These are phyloP conservation scores for Dynastes maya DNA, from an alignment of 2,888 invertebrate genomes.

Conservation along the genomic window DNA sequence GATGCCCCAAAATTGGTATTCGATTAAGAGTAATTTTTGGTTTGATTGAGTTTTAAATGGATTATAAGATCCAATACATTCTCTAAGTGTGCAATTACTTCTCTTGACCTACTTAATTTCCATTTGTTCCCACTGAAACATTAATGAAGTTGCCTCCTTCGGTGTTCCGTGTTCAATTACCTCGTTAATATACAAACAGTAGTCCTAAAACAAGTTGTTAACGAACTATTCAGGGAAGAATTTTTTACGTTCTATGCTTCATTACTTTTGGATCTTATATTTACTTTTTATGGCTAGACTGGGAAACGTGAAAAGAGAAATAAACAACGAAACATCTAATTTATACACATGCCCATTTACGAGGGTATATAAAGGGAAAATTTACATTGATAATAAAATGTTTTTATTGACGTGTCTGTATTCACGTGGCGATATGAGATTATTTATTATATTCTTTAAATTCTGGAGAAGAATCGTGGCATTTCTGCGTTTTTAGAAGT, in stretches of 20 bases:
- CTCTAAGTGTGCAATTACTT: too few relatives aligned
- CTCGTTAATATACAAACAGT: background rate
- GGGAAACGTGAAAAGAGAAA: constrained; percentile 4
- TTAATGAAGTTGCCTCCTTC: too few relatives aligned
- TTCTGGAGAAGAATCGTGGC: background rate
- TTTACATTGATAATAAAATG: constrained; percentile 8
- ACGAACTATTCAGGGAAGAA: background rate
- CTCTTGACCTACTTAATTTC: too few relatives aligned
- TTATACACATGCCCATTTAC: constrained; percentile 20
- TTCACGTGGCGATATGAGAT: background rate
- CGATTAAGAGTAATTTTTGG: too few relatives aligned
- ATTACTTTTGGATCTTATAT: constrained; percentile 11
- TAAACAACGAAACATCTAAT: constrained; percentile 15
- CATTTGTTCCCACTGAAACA: too few relatives aligned
- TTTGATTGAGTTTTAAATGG: too few relatives aligned
- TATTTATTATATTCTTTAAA: background rate
- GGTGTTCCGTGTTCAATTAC: background rate
- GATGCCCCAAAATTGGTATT: too few relatives aligned
- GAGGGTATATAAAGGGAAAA: background rate
- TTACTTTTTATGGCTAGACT: constrained; percentile 21
- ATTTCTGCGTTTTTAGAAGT: too few relatives aligned
- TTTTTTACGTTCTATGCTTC: constrained; percentile 4
- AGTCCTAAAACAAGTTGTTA: background rate
- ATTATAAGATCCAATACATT: too few relatives aligned
- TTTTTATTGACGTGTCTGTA: constrained; percentile 4